Percentiles rank a stretch among this genome's conserved stretches.
These are phyloP conservation scores for Antechinus stuartii DNA, from an alignment of 2,113 vertebrate species.

Conservation along the genomic window DNA sequence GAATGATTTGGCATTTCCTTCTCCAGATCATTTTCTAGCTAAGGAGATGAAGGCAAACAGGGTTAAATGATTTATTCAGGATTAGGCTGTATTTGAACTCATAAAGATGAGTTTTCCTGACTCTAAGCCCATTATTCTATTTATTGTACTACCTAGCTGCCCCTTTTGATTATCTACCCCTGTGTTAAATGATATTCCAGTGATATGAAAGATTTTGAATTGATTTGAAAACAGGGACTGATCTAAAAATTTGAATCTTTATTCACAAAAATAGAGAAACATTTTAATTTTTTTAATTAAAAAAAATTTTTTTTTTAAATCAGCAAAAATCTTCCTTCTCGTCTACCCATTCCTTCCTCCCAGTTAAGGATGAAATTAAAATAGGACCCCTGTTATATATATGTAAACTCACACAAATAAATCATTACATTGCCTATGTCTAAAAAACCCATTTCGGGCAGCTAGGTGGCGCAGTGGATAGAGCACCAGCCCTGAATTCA, in stretches of 20 bases:
- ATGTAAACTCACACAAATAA: not conserved
- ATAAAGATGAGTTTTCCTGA: no score
- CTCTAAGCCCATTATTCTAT: slow-evolving; percentile 16
- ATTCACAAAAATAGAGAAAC: slow-evolving; percentile 36
- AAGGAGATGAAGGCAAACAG: no score
- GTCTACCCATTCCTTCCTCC: no score
- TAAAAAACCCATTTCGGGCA: not conserved
- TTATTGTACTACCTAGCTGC: no score
- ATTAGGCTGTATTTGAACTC: slow-evolving; percentile 16
- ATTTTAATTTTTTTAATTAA: not conserved
- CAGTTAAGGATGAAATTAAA: not conserved
- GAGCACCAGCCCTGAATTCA: no score
- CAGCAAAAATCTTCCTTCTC: not conserved
- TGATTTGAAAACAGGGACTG: slow-evolving; percentile 31
- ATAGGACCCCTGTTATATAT: not conserved
- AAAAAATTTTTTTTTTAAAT: not conserved
- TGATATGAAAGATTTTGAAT: slow-evolving; percentile 47
- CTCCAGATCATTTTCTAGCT: no score
- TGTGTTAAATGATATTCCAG: slow-evolving; percentile 45
- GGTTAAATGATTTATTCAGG: no score
- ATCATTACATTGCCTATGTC: not conserved
- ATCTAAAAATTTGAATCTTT: slow-evolving; percentile 42
- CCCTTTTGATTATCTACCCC: not conserved
- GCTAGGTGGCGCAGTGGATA: no score
- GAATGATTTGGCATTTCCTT: no score